Evolutionary conservation across 2,888 invertebrate genomes (phyloP).

Genomic region (Adelognathus sp.): DNA sequence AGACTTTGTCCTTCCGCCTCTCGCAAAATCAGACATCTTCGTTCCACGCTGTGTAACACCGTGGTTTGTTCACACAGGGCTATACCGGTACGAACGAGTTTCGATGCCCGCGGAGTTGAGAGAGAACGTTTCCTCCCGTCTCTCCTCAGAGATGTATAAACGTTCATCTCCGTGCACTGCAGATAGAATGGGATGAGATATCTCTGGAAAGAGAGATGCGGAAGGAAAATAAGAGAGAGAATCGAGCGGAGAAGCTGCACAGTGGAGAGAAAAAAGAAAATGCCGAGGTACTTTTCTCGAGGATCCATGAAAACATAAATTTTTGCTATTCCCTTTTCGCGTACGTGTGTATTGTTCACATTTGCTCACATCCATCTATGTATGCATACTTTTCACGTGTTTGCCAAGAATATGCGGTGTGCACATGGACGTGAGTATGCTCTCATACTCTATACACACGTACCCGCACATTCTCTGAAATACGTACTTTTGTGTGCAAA

Average conservation of each 20-base stretch:
- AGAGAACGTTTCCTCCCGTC: constrained; percentile 18
- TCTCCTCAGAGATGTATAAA: background rate
- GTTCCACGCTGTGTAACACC: background rate
- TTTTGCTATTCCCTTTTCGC: constrained; percentile 20
- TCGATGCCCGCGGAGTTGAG: constrained; percentile 6
- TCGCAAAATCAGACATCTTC: background rate
- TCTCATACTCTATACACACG: background rate
- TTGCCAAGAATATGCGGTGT: constrained; percentile 31
- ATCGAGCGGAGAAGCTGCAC: background rate
- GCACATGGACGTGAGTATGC: background rate
- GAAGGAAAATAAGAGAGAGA: background rate
- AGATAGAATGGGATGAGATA: constrained; percentile 28
- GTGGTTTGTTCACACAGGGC: constrained; percentile 4
- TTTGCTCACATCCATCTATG: background rate
- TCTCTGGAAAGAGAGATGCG: background rate
- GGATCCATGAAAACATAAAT: constrained; percentile 44
- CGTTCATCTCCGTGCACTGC: background rate
- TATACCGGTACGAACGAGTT: constrained; percentile 31
- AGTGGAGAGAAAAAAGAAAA: constrained; percentile 3
- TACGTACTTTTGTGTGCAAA: background rate
- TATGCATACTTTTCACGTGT: constrained; percentile 25
- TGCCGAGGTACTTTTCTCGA: constrained; percentile 30
- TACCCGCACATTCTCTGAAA: background rate
- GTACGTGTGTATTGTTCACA: constrained; percentile 13
- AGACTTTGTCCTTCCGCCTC: constrained; percentile 37